Base-by-base conservation (phyloP, 2,888 invertebrate species). In the Tuberolachnus salignus region DNA sequence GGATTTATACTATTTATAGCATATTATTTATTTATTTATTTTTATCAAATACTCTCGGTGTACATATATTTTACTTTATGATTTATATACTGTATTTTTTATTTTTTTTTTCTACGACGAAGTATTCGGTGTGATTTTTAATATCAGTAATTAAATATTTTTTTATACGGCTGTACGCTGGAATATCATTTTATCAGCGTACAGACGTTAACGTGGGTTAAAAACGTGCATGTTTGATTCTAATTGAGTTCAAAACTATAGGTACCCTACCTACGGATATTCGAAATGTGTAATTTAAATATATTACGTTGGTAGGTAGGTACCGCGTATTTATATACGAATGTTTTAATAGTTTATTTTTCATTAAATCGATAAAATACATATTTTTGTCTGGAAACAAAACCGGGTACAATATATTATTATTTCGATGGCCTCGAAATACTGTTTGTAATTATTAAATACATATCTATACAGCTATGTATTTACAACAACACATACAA, bases 121-220 rank as follows among this genome's bases (percentile, higher is more conserved):
- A 71, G 51, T 63, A 34, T 34, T 11, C 49, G 19, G 21, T 34
- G 26, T 61, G 49, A 63, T 61, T 72, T 61, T 72, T 61, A 61
- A 61, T 72, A 72, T 72, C 61, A 44, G 72, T 34, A 72, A 61
- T 72, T 61, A 61, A 72, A 61, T 72, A 61, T 66, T 16, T 66
- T 66, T 23, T 46, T 55, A 51, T 16, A 16, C 14, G 3, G n/a
- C 46, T 13, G 44, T 16, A 49, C 13, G 11, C 34, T 19, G 13
- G 21, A 10, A 46, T n/a, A 55, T 55, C 42, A 44, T 55, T 55
- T 57, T 44, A 57, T 16, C 13, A 21, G 57, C 23, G 8, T 10
- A 26, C 34, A 34, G 34, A 34, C 46, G 46, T 71, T 46, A 71
- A 71, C n/a, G 44, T 46, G 26, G 9, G 46, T 57, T 21, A 71